Conservation (phyloP, 23 tunicate genomes). For the Ascidia mentula region DNA sequence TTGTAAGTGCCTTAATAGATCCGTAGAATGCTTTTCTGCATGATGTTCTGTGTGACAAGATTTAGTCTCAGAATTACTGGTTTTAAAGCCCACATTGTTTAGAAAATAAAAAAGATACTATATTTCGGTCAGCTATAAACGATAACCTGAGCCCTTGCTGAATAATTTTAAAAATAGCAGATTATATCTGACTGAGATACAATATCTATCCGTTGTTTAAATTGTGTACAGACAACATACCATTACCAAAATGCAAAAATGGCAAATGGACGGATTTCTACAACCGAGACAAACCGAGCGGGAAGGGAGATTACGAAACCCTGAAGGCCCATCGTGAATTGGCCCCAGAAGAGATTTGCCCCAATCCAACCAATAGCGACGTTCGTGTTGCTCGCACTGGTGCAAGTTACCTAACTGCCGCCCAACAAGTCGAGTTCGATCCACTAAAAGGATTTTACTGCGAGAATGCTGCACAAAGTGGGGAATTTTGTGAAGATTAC, state of each 20-base stretch:
- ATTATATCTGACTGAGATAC: too few species aligned
- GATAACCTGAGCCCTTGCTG: too few species aligned
- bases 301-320: constrained; percentile 16
- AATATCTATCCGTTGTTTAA: too few species aligned
- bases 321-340: not conserved
- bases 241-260: not conserved
- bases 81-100: too few species aligned
- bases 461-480: not conserved
- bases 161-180: too few species aligned
- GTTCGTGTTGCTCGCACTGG: not conserved
- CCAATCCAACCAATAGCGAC: not conserved
- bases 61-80: too few species aligned
- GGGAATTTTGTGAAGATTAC: not conserved
- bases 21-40: too few species aligned
- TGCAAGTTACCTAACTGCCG: constrained; percentile 6
- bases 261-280: constrained; percentile 18
- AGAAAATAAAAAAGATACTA: too few species aligned
- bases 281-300: constrained; percentile 13
- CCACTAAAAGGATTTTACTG: not conserved
- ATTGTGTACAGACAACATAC: not conserved
- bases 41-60: too few species aligned
- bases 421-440: not conserved
- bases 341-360: not conserved
- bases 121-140: too few species aligned
- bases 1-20: too few species aligned